Evolutionary conservation across 2,797 vertebrate genomes (phyloP).

Genomic region (Anguilla megastoma): DNA sequence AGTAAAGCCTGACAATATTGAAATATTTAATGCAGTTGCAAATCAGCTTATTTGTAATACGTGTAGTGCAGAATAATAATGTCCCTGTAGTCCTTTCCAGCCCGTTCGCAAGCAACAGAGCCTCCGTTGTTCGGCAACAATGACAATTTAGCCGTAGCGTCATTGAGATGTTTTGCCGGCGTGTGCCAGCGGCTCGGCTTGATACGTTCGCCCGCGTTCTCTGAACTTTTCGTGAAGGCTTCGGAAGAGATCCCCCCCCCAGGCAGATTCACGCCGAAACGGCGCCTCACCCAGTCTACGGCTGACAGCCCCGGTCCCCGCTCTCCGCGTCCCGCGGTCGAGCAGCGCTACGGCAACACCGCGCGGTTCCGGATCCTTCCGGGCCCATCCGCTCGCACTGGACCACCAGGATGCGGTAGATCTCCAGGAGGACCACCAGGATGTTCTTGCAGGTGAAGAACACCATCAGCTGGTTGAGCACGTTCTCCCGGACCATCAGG

Average conservation of each 20-base stretch:
- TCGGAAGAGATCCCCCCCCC: slow-evolving; percentile 38
- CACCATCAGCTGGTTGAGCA: slow-evolving; percentile 75
- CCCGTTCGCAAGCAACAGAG: background rate
- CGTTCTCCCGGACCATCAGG: slow-evolving; percentile 67
- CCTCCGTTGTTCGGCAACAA: background rate
- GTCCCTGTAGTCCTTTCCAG: background rate
- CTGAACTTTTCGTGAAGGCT: slow-evolving; percentile 43
- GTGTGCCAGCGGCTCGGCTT: background rate
- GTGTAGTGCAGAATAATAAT: background rate
- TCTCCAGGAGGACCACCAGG: slow-evolving; percentile 71
- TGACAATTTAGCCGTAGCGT: background rate
- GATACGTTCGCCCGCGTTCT: slow-evolving; percentile 36
- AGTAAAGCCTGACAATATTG: background rate
- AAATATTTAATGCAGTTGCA: background rate
- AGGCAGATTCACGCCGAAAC: slow-evolving; percentile 46
- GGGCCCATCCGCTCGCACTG: slow-evolving; percentile 54
- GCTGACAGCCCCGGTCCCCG: slow-evolving; percentile 49
- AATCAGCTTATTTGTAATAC: background rate
- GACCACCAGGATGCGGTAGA: slow-evolving; percentile 72
- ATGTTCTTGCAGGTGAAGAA: slow-evolving; percentile 81
- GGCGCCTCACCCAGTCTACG: slow-evolving; percentile 50
- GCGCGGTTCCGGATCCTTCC: background rate
- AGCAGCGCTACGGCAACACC: slow-evolving; percentile 25
- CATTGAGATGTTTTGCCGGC: background rate
- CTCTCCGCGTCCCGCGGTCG: slow-evolving; percentile 33